phyloP scores from a whole-genome alignment of 2,113 vertebrate species.

The Dicaeum eximium region DNA sequence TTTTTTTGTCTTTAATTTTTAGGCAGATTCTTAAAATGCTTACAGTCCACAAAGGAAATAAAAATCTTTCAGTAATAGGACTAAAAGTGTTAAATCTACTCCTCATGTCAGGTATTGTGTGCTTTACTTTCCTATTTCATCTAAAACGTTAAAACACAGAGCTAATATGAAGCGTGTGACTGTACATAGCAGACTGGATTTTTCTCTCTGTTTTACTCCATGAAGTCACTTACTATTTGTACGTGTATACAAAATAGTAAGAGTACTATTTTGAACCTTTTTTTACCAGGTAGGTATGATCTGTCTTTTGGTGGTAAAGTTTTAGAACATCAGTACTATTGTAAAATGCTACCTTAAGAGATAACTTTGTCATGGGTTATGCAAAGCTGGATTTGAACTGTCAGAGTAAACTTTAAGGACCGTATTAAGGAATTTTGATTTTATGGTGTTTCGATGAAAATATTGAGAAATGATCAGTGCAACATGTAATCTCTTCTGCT shows the following conservation, averaged over 20 bases:
- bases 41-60: constrained; percentile 72
- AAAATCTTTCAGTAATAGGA: constrained; percentile 73
- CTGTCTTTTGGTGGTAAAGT: background rate
- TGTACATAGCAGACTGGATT: background rate
- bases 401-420: background rate
- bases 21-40: constrained; percentile 90
- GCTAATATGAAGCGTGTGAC: background rate
- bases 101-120: constrained; percentile 83
- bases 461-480: background rate
- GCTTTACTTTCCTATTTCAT: background rate
- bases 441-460: background rate
- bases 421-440: background rate
- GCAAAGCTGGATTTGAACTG: background rate
- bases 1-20: constrained; percentile 7
- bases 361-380: background rate
- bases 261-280: background rate
- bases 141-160: background rate
- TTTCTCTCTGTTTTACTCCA: background rate
- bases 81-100: constrained; percentile 84
- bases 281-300: background rate
- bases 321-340: background rate
- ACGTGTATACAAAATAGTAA: background rate
- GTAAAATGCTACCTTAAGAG: background rate
- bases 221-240: background rate
- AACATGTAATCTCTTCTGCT: constrained; percentile 13